Conservation (phyloP, 2,113 vertebrate genomes). For the Eulacestoma nigropectus region DNA sequence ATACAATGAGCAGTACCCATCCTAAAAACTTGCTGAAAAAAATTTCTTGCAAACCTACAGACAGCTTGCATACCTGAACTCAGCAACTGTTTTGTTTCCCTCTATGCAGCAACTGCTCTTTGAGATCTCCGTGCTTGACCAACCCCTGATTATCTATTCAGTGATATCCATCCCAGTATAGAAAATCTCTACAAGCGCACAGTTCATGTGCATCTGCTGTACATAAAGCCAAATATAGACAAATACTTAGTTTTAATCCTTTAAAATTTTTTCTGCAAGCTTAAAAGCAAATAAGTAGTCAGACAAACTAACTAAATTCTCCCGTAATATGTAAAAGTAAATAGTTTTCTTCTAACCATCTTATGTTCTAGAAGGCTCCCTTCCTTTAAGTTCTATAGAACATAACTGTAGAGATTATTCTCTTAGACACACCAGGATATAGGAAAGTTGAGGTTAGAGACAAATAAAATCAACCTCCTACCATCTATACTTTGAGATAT, state of each 20-base stretch:
- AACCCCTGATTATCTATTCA: not conserved
- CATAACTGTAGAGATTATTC: not conserved
- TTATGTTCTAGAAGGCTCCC: not conserved
- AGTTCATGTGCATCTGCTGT: not conserved
- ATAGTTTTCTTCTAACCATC: not conserved
- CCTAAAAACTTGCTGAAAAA: not conserved
- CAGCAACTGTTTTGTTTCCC: not conserved
- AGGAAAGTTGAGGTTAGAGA: not conserved
- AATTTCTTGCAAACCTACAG: not conserved
- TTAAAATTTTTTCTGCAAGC: not conserved
- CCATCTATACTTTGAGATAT: not conserved
- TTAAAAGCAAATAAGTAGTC: not conserved
- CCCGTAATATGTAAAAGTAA: not conserved
- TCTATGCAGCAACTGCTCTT: not conserved
- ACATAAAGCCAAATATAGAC: not conserved
- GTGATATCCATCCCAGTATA: not conserved
- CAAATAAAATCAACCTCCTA: not conserved
- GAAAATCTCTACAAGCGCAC: fast-evolving
- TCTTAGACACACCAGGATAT: not conserved
- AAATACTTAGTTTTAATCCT: not conserved
- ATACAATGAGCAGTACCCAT: not conserved
- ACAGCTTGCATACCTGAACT: not conserved
- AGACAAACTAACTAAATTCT: not conserved
- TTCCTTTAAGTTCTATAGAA: not conserved
- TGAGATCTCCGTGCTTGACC: not conserved